A percentile compares a stretch with the other conserved stretches of the same genome.
Evolutionary conservation across 2,797 vertebrate species (phyloP).

Genomic region (Microctenopoma steveboyesi): DNA sequence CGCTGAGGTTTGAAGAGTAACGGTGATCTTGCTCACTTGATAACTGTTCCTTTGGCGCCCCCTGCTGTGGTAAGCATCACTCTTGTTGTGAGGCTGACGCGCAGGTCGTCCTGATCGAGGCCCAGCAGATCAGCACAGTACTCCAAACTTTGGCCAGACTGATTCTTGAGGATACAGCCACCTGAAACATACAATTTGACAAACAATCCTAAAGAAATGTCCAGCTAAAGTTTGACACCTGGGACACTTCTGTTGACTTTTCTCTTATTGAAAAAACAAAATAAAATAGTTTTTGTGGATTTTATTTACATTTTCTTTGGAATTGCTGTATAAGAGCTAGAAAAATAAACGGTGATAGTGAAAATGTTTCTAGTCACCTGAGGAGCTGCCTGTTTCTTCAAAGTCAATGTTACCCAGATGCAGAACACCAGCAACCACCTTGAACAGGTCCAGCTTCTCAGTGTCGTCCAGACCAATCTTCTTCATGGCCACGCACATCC

Average conservation of each 20-base stretch:
- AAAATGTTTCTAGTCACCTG: constrained; percentile 80
- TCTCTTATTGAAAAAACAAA: too few species aligned
- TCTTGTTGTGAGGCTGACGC: constrained; percentile 93
- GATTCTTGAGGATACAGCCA: constrained; percentile 90
- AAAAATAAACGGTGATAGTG: too few species aligned
- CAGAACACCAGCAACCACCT: constrained; percentile 95
- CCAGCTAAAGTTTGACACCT: too few species aligned
- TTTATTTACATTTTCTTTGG: too few species aligned
- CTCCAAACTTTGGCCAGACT: constrained; percentile 88
- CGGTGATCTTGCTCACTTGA: constrained; percentile 87
- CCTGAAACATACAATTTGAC: constrained; percentile 77
- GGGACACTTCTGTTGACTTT: too few species aligned
- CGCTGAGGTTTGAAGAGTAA: neutral
- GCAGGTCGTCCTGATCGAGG: constrained; percentile 92
- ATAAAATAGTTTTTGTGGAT: too few species aligned
- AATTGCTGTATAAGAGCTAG: too few species aligned
- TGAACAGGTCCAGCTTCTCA: constrained; percentile 97
- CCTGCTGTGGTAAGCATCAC: constrained; percentile 99
- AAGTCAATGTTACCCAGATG: constrained; percentile 99
- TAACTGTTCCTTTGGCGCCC: constrained; percentile 98
- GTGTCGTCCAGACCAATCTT: constrained; percentile 94
- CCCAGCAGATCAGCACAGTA: constrained; percentile 92
- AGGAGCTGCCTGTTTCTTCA: constrained; percentile 96
- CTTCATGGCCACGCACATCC: constrained; percentile 98
- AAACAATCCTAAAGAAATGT: neutral